A percentile compares a stretch with the other conserved stretches of the same genome.
These are phyloP conservation scores for Eupelmus urozonus DNA, from an alignment of 2,888 invertebrate genomes.

Conservation along the genomic window DNA sequence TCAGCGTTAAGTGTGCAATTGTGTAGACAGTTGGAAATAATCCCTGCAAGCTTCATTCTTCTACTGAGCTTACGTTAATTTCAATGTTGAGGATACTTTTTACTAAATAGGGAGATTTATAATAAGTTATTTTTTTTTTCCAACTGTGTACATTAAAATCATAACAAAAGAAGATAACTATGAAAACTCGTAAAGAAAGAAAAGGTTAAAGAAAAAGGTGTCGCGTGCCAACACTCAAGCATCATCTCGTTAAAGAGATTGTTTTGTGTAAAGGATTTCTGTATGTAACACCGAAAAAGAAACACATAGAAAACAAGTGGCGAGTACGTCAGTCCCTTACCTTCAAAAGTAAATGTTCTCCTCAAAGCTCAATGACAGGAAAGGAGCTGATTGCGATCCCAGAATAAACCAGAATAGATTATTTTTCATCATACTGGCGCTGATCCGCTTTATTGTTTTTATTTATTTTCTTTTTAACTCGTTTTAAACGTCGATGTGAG, in stretches of 20 bases:
- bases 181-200: not conserved
- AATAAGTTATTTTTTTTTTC: not conserved
- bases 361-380: constrained; percentile 78
- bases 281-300: constrained; percentile 75
- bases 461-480: constrained; percentile 19
- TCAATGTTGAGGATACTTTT: not conserved
- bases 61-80: too few species aligned
- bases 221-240: constrained; percentile 45
- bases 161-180: not conserved
- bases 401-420: constrained; percentile 78
- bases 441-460: constrained; percentile 66
- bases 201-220: constrained; percentile 9
- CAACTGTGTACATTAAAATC: constrained; percentile 35
- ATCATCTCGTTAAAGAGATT: constrained; percentile 34
- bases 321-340: constrained; percentile 78
- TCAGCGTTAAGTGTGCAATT: constrained; percentile 25
- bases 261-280: constrained; percentile 69
- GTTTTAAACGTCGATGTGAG: constrained; percentile 8
- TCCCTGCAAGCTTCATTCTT: not conserved
- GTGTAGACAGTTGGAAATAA: constrained; percentile 39
- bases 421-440: constrained; percentile 75
- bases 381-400: constrained; percentile 78
- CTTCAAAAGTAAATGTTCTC: constrained; percentile 79
- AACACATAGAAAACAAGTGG: constrained; percentile 77
- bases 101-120: not conserved